Conservation (phyloP, 2,888 invertebrate species). For the Cactoblastis cactorum region DNA sequence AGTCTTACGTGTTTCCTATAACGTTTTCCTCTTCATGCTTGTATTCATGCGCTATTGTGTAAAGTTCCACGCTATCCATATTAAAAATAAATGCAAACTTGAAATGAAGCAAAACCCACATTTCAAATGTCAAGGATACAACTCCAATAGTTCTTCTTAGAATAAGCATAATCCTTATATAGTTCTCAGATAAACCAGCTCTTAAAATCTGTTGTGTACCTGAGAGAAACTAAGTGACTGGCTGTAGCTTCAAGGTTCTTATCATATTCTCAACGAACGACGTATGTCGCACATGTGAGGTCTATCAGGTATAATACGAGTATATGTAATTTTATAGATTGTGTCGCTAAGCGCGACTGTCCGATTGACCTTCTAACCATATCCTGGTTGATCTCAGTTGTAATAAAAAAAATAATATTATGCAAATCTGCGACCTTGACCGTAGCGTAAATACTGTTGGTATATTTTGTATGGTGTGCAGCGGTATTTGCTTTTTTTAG, state of each 20-base stretch:
- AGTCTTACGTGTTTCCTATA: neutral
- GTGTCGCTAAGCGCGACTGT: constrained; percentile 27
- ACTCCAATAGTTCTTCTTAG: neutral
- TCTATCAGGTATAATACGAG: neutral
- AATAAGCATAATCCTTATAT: neutral
- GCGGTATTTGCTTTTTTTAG: neutral
- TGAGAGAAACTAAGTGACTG: constrained; percentile 24
- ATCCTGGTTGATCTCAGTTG: constrained; percentile 51
- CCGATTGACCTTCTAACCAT: constrained; percentile 50
- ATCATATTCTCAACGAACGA: constrained; percentile 7
- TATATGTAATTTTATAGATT: constrained; percentile 9
- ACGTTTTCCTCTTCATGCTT: no score
- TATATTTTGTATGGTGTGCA: neutral
- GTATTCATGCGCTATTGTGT: no score
- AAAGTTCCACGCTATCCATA: no score
- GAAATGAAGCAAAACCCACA: neutral
- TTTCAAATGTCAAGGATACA: neutral
- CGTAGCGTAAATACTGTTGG: constrained; percentile 35
- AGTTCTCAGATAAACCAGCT: constrained; percentile 5
- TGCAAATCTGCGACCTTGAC: constrained; percentile 53
- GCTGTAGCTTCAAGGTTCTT: constrained; percentile 49
- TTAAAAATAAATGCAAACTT: neutral
- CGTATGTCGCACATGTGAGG: neutral
- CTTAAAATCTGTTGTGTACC: neutral
- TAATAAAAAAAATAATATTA: constrained; percentile 36